Evolutionary conservation across 1,140 invertebrate species (phyloP), one percentile per base, ranked within the genome.

Genomic region (Cephus cinctus): DNA sequence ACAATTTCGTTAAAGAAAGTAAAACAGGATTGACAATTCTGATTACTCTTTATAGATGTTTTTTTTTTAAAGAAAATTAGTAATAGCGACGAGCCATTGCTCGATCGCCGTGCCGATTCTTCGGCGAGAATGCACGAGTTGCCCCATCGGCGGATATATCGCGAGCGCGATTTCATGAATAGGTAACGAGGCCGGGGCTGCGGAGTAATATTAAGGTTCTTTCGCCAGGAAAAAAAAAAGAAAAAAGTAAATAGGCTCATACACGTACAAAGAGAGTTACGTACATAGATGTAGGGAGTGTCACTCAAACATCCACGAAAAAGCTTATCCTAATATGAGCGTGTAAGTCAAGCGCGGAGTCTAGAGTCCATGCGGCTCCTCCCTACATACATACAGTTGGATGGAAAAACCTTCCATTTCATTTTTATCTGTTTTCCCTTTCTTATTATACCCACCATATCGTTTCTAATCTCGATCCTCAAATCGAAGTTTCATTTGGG

Each of bases 121-220:
- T 30, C 11, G 9, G 3, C 27, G 3, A 12, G 27, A 30, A 11
- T 30, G 27, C 27, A 12, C 9, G 9, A 8, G 6, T 30, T 30
- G 9, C 2, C 27, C 27, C 9, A 30, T 30, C 27, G 27, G 12
- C 8, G 14, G 11, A 15, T 15, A 36, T 36, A 12, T 18, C 34
- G 34, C 19, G 19, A 36, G 34, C 19, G 19, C 19, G 34, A 36
- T 36, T 36, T 36, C 34, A 36, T 36, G 34, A 36, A 36, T 36
- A 36, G 11, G 14, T 15, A 2, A 36, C 19, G 14, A 18, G 34
- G 8, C 8, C 8, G 34, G 15, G 34, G 27, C 27, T 30, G 14
- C 14, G 34, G 19, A 36, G 14, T 15, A 18, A 18, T n/a, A n/a
- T n/a, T n/a, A n/a, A n/a, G n/a, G n/a, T n/a, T n/a, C n/a, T n/a